These are phyloP conservation scores for Scomber scombrus DNA, from an alignment of 2,113 vertebrate genomes.

Conservation along the genomic window DNA sequence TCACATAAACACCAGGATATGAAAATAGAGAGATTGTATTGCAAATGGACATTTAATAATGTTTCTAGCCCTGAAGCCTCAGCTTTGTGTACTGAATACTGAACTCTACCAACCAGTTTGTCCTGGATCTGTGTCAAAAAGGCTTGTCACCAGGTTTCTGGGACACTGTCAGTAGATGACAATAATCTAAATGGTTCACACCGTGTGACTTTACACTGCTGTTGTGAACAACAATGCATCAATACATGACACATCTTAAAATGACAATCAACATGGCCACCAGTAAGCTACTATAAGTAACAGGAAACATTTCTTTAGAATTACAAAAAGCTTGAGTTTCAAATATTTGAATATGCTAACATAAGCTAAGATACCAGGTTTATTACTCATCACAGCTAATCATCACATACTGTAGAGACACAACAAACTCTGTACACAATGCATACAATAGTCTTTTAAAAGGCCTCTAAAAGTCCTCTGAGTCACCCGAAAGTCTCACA, in stretches of 20 bases:
- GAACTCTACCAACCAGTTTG: conserved; percentile 73
- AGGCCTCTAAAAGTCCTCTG: conserved; percentile 22
- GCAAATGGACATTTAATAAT: conserved; percentile 38
- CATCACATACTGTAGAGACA: conserved; percentile 8
- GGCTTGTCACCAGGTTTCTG: conserved; percentile 56
- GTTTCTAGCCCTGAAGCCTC: conserved; percentile 33
- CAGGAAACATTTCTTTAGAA: no score
- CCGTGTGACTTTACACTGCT: conserved; percentile 45
- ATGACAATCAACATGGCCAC: conserved; percentile 7
- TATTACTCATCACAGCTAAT: conserved; percentile 1
- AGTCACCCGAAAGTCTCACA: conserved; percentile 70
- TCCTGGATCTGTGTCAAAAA: conserved; percentile 50
- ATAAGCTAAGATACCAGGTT: neutral
- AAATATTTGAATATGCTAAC: neutral
- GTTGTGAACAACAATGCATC: conserved; percentile 50
- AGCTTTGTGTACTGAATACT: conserved; percentile 51
- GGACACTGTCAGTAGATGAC: conserved; percentile 40
- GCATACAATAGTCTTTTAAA: conserved; percentile 46
- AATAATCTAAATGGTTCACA: conserved; percentile 48
- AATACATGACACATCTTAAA: conserved; percentile 4
- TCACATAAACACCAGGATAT: conserved; percentile 22
- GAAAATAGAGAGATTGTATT: neutral
- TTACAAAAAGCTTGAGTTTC: neutral
- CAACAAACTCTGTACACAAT: conserved; percentile 20
- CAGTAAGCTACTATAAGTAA: neutral